A percentile compares a stretch with the other conserved stretches of the same genome.
Evolutionary conservation across 2,888 invertebrate species (phyloP).

Genomic region (Tipula vernalis): DNA sequence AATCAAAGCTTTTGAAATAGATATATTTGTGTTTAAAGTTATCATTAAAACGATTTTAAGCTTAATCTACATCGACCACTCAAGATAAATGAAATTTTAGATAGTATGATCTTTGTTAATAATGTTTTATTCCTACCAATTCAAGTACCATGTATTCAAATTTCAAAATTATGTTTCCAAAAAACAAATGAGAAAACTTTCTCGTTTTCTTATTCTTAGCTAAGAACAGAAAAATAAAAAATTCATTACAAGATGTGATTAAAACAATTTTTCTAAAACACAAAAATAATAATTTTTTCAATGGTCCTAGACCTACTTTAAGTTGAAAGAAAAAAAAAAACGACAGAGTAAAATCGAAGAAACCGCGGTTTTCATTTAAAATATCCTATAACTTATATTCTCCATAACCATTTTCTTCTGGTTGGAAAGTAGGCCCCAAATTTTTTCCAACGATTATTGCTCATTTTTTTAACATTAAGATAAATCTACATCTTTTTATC

Average conservation of each 20-base stretch:
- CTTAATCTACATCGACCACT: not conserved
- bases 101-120: not conserved
- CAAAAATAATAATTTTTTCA: not conserved
- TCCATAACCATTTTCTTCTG: not conserved
- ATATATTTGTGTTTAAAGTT: too few species aligned
- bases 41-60: not conserved
- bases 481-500: not conserved
- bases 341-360: not conserved
- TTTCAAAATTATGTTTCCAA: not conserved
- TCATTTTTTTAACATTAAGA: not conserved
- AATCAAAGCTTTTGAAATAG: not conserved
- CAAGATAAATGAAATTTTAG: not conserved
- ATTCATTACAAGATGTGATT: not conserved
- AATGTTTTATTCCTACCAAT: not conserved
- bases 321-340: not conserved
- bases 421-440: not conserved
- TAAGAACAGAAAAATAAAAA: not conserved
- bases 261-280: not conserved
- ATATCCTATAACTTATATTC: not conserved
- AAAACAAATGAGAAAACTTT: not conserved
- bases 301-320: not conserved
- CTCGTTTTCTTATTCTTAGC: not conserved
- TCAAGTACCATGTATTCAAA: not conserved
- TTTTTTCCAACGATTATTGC: not conserved
- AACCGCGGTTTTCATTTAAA: not conserved